Evolutionary conservation across 2,113 vertebrate genomes (phyloP).

Genomic region (Hiodon tergisus): DNA sequence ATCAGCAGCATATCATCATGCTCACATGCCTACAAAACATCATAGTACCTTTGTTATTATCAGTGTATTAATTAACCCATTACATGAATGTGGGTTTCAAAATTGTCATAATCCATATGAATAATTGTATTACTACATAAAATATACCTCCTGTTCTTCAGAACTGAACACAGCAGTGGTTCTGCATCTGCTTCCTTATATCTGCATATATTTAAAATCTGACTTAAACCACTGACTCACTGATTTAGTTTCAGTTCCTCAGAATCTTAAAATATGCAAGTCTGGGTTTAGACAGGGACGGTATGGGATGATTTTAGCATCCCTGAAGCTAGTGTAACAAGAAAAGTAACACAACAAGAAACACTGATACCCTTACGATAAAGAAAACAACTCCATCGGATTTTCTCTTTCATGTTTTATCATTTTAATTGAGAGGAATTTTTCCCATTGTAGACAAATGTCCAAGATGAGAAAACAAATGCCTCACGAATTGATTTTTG

Average conservation of each 20-base stretch:
- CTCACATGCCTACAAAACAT: no score
- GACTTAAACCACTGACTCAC: conserved; percentile 13
- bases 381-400: background rate
- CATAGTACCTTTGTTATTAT: no score
- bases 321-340: conserved; percentile 6
- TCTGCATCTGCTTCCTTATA: conserved; percentile 4
- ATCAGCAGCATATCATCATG: no score
- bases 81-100: no score
- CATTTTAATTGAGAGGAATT: background rate
- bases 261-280: background rate
- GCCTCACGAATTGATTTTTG: no score
- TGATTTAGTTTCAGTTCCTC: conserved; percentile 15
- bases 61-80: no score
- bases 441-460: no score
- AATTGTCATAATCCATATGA: no score
- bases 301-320: conserved; percentile 1
- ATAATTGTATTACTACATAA: background rate
- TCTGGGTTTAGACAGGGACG: background rate
- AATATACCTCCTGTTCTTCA: conserved; percentile 13
- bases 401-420: background rate
- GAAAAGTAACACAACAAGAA: background rate
- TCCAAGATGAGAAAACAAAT: no score
- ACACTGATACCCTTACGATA: background rate
- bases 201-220: background rate
- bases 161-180: conserved; percentile 5